phyloP scores from a whole-genome alignment of 1,140 invertebrate species.

The Hirudo medicinalis region DNA sequence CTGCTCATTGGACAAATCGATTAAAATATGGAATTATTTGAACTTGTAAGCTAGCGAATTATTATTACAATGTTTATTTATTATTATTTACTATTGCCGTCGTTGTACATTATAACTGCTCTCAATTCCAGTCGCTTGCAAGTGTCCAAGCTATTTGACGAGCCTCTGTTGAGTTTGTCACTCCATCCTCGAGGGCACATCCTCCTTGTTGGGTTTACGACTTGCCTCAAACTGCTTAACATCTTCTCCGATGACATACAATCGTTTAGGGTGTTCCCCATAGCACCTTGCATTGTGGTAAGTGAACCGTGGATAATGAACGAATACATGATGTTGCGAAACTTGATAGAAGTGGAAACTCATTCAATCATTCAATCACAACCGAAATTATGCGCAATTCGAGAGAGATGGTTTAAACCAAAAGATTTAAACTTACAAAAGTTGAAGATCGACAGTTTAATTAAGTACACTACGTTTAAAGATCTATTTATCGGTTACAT shows the following conservation, averaged over 20 bases:
- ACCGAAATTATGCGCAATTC: too few species aligned
- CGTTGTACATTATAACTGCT: neutral
- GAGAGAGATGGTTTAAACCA: too few species aligned
- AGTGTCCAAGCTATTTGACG: conserved; percentile 62
- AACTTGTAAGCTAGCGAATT: conserved; percentile 38
- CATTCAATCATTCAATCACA: too few species aligned
- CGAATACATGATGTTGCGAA: neutral
- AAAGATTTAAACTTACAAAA: too few species aligned
- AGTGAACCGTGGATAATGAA: conserved; percentile 10
- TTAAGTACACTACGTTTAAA: too few species aligned
- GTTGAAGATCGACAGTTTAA: too few species aligned
- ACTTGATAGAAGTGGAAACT: too few species aligned
- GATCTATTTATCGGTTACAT: too few species aligned
- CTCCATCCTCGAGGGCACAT: conserved; percentile 71
- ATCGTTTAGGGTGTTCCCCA: conserved; percentile 57
- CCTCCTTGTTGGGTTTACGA: conserved; percentile 72
- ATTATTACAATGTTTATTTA: neutral
- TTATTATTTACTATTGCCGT: too few species aligned
- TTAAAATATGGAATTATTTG: conserved; percentile 79
- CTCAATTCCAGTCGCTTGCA: conserved; percentile 45
- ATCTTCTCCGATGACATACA: conserved; percentile 74
- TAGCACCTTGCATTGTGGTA: conserved; percentile 53
- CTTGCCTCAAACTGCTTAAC: conserved; percentile 70
- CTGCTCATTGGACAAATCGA: conserved; percentile 62
- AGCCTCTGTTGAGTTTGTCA: conserved; percentile 63